Conservation (phyloP, 2,113 vertebrate species). For the Jacana jacana region DNA sequence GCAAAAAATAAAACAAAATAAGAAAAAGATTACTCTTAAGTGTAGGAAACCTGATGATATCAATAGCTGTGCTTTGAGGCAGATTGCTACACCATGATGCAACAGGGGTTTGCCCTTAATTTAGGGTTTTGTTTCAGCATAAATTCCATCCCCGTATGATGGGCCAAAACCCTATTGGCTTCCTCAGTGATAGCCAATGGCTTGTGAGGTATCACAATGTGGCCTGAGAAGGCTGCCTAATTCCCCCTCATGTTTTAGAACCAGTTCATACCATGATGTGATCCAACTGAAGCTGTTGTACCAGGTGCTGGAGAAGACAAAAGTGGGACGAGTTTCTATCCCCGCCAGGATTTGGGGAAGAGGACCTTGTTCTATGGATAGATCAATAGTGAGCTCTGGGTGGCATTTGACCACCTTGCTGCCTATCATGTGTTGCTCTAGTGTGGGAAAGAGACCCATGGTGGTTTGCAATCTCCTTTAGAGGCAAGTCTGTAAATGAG, state of each 20-base stretch:
- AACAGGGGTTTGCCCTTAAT: background rate
- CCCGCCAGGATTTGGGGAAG: background rate
- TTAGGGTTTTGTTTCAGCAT: background rate
- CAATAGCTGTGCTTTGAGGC: background rate
- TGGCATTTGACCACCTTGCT: background rate
- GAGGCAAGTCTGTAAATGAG: background rate
- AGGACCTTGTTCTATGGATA: background rate
- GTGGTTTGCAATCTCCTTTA: background rate
- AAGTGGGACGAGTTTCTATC: background rate
- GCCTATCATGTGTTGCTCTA: background rate
- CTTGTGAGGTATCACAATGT: background rate
- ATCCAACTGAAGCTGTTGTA: background rate
- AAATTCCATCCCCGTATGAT: background rate
- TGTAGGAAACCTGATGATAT: background rate
- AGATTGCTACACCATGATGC: background rate
- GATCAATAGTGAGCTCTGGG: background rate
- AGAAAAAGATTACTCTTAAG: background rate
- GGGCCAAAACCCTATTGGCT: background rate
- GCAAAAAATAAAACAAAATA: background rate
- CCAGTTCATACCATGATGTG: fast-evolving
- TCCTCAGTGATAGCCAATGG: background rate
- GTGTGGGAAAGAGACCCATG: background rate
- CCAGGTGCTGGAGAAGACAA: background rate
- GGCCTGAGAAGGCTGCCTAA: background rate
- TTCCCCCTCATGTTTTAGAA: background rate